Evolutionary conservation across 2,113 vertebrate species (phyloP).

Genomic region (Peromyscus polionotus): DNA sequence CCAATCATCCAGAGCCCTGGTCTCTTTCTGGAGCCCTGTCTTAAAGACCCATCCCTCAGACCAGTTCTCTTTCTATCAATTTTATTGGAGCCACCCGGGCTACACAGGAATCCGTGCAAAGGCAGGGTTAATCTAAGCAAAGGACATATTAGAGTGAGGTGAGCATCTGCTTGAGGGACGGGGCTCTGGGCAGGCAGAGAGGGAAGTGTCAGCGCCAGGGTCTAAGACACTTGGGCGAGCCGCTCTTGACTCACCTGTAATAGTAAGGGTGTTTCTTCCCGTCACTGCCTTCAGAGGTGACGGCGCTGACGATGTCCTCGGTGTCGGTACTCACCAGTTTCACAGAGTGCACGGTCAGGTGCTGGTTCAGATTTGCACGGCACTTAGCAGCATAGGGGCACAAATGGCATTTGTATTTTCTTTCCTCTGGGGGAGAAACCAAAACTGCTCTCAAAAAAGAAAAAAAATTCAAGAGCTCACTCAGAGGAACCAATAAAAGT

Average conservation of each 20-base stretch:
- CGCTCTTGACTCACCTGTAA: slow-evolving; percentile 92
- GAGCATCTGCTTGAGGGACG: rapidly evolving
- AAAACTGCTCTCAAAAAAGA: background rate
- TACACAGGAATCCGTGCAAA: background rate
- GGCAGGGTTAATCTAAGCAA: background rate
- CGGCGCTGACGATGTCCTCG: slow-evolving; percentile 96
- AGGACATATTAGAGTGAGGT: background rate
- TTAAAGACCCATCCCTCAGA: background rate
- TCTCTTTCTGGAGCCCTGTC: background rate
- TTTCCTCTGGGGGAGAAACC: slow-evolving; percentile 92
- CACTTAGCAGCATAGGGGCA: slow-evolving; percentile 99
- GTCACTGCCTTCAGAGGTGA: slow-evolving; percentile 93
- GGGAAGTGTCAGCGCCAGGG: rapidly evolving
- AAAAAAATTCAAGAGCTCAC: background rate
- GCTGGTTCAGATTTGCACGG: slow-evolving; percentile 99
- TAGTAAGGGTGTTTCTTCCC: slow-evolving; percentile 97
- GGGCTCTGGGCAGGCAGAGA: background rate
- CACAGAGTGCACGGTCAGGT: slow-evolving; percentile 98
- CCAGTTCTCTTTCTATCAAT: background rate
- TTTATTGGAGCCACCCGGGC: background rate
- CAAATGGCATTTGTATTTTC: slow-evolving; percentile 99
- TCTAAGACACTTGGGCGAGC: background rate
- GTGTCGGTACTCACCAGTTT: slow-evolving; percentile 98
- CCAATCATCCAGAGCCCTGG: too few species aligned
- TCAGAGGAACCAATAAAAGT: background rate